Conservation (phyloP, 2,888 invertebrate species). For the Spilarctia lutea region DNA sequence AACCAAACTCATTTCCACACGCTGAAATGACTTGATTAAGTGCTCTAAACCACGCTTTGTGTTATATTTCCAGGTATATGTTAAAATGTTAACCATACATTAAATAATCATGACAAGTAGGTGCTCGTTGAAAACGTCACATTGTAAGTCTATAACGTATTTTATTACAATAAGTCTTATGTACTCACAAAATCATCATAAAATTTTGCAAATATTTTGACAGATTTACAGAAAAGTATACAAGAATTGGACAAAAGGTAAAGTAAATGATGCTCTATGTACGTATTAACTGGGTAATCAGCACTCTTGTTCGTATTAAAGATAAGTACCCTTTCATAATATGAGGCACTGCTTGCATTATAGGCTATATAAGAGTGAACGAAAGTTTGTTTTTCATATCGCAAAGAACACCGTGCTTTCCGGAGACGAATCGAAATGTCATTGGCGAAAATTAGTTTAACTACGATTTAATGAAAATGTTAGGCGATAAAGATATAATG, state of each 20-base stretch:
- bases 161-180: too few relatives aligned
- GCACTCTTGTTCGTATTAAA: neutral
- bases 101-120: neutral
- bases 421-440: neutral
- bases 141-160: too few relatives aligned
- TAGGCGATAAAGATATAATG: neutral
- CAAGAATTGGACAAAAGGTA: too few relatives aligned
- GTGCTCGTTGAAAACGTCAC: neutral
- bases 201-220: too few relatives aligned
- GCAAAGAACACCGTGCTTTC: neutral
- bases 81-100: neutral
- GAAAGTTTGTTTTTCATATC: neutral
- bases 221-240: too few relatives aligned
- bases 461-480: neutral
- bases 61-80: neutral
- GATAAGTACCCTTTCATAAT: too few relatives aligned
- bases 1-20: neutral
- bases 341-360: too few relatives aligned
- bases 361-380: neutral
- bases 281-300: neutral
- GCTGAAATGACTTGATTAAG: neutral
- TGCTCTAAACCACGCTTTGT: neutral
- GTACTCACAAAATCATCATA: too few relatives aligned
- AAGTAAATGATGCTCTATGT: too few relatives aligned
- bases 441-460: neutral